These are phyloP conservation scores for Actinia tenebrosa DNA, from an alignment of 64 coral and sea anemone species.

Conservation along the genomic window DNA sequence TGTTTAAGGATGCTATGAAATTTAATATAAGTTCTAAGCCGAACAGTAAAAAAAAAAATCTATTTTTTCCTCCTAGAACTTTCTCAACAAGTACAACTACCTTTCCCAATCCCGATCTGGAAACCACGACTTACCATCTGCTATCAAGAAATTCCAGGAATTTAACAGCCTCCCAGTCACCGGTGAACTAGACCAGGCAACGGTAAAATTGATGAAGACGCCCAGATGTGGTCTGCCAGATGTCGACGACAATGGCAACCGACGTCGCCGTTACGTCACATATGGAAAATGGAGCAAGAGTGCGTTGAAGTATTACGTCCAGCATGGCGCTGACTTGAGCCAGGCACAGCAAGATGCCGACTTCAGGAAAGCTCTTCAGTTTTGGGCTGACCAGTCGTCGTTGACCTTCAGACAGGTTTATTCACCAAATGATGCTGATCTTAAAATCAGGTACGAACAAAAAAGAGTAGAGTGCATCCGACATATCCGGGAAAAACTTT, in stretches of 20 bases:
- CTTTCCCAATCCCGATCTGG: slow-evolving; percentile 55
- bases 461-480: no score
- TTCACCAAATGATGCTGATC: slow-evolving; percentile 16
- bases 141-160: slow-evolving; percentile 72
- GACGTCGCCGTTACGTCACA: slow-evolving; percentile 19
- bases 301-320: slow-evolving; percentile 39
- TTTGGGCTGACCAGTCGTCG: slow-evolving; percentile 49
- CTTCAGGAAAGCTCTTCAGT: slow-evolving; percentile 41
- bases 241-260: slow-evolving; percentile 3
- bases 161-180: slow-evolving; percentile 57
- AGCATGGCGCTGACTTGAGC: slow-evolving; percentile 41
- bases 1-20: no score
- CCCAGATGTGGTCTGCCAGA: slow-evolving; percentile 73
- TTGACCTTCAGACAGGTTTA: slow-evolving; percentile 35
- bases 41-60: no score
- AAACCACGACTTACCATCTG: slow-evolving; percentile 52
- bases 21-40: no score
- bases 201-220: slow-evolving; percentile 62
- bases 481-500: no score
- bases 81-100: slow-evolving; percentile 55
- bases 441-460: slow-evolving; percentile 61
- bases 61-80: slow-evolving; percentile 21
- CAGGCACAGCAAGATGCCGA: slow-evolving; percentile 15
- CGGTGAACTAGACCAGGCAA: slow-evolving; percentile 52
- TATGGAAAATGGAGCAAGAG: slow-evolving; percentile 33